Base-by-base conservation (phyloP, 2,888 invertebrate species). In the Heteromurus nitidus region DNA sequence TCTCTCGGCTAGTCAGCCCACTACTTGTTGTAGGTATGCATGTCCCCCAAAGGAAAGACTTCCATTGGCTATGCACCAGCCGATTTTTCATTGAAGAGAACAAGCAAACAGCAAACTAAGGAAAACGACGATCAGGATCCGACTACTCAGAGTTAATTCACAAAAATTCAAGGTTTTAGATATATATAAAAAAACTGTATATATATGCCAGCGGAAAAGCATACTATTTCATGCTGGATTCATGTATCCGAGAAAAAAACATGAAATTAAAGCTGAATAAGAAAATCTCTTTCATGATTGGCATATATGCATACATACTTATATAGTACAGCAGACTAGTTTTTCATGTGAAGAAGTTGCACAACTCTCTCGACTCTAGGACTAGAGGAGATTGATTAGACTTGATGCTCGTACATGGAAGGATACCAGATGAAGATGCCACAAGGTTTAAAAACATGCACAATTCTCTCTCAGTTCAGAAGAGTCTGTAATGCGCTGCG, bases 131-230 rank as follows among this genome's bases (percentile, higher is more conserved):
- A 5, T 3, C 7, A n/a, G n/a, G n/a, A n/a, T n/a, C 50, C 20
- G 47, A 31, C 11, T 9, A 69, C 36, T 55, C n/a, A 47, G n/a
- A n/a, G 11, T 47, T 47, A 62, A 72, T 72, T 72, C 72, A 72
- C 62, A n/a, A 72, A 72, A 72, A 62, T 62, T 62, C 50, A 24
- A 47, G 22, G 60, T 22, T 72, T 26, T 62, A 30, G 62, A 30
- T 22, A 42, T n/a, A n/a, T n/a, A n/a, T n/a, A n/a, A n/a, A n/a
- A n/a, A n/a, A n/a, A n/a, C n/a, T n/a, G n/a, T n/a, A n/a, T n/a
- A n/a, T n/a, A n/a, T n/a, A n/a, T n/a, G n/a, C n/a, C n/a, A n/a
- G n/a, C n/a, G n/a, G n/a, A n/a, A n/a, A n/a, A n/a, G n/a, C n/a
- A n/a, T n/a, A n/a, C n/a, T n/a, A n/a, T n/a, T n/a, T n/a, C n/a